These are phyloP conservation scores for Aramus guarauna DNA, from an alignment of 2,113 vertebrate species.

Conservation along the genomic window DNA sequence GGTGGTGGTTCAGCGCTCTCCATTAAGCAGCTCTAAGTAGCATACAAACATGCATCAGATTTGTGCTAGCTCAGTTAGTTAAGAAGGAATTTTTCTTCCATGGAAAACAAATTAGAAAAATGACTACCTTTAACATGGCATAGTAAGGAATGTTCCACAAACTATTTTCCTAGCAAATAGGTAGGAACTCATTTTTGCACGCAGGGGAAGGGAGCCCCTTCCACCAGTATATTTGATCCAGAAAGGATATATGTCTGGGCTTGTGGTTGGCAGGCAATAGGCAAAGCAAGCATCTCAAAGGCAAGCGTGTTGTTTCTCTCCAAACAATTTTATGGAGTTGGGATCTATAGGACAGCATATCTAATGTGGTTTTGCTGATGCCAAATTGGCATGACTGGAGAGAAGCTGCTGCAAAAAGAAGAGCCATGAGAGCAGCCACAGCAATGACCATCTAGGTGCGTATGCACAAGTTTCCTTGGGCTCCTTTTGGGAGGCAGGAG, in stretches of 20 bases:
- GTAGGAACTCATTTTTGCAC: background rate
- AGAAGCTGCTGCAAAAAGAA: background rate
- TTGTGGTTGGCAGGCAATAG: background rate
- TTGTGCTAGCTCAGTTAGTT: background rate
- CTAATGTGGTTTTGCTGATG: background rate
- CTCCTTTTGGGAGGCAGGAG: background rate
- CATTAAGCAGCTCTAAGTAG: background rate
- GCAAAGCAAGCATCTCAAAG: background rate
- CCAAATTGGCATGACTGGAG: background rate
- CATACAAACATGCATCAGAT: fast-evolving
- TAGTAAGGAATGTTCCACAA: background rate
- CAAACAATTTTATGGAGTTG: background rate
- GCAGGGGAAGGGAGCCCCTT: background rate
- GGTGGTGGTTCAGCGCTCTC: background rate
- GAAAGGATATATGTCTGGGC: background rate
- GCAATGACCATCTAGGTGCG: background rate
- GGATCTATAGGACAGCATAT: background rate
- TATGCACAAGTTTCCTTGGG: background rate
- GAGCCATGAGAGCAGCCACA: background rate
- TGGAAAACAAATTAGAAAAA: background rate
- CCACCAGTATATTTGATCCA: background rate
- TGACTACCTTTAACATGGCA: fast-evolving
- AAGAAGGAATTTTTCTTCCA: background rate
- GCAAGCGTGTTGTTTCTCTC: background rate
- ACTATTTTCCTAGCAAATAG: background rate